Conservation (phyloP, 23 tunicate species). For the Phallusia fumigata region DNA sequence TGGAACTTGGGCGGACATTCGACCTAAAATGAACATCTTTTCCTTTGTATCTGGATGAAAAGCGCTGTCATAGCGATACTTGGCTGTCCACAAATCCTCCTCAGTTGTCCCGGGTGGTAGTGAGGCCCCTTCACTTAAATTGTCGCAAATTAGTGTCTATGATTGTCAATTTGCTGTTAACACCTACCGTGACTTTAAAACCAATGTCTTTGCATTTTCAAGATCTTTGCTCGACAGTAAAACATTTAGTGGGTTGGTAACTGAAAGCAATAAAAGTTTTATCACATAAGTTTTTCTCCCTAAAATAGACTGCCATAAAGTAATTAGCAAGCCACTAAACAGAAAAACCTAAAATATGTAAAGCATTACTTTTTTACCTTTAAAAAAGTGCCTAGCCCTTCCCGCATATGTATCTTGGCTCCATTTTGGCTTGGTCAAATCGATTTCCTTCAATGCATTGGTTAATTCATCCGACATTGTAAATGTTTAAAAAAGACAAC, state of each 20-base stretch:
- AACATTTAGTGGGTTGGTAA: conserved; percentile 92
- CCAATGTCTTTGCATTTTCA: conserved; percentile 65
- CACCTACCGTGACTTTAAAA: conserved; percentile 44
- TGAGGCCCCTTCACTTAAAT: conserved; percentile 33
- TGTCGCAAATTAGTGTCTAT: background rate
- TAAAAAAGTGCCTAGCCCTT: conserved; percentile 90
- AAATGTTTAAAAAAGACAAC: background rate
- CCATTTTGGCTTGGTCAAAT: conserved; percentile 77
- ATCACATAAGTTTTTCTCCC: no score
- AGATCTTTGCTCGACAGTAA: conserved; percentile 61
- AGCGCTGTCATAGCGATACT: conserved; percentile 98
- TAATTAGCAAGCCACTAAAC: no score
- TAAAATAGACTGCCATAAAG: no score
- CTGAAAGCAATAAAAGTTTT: conserved; percentile 27
- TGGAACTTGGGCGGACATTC: conserved; percentile 99
- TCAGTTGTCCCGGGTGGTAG: conserved; percentile 57
- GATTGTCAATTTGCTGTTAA: background rate
- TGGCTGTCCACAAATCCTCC: conserved; percentile 91
- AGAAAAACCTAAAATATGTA: no score
- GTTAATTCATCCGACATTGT: background rate
- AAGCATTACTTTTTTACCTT: conserved; percentile 58
- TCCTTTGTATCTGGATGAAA: conserved; percentile 98
- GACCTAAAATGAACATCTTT: conserved; percentile 90
- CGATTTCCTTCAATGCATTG: conserved; percentile 18
- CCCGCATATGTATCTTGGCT: conserved; percentile 87